Evolutionary conservation across 2,797 vertebrate species (phyloP).

Genomic region (Sternarchorhynchus goeldii): DNA sequence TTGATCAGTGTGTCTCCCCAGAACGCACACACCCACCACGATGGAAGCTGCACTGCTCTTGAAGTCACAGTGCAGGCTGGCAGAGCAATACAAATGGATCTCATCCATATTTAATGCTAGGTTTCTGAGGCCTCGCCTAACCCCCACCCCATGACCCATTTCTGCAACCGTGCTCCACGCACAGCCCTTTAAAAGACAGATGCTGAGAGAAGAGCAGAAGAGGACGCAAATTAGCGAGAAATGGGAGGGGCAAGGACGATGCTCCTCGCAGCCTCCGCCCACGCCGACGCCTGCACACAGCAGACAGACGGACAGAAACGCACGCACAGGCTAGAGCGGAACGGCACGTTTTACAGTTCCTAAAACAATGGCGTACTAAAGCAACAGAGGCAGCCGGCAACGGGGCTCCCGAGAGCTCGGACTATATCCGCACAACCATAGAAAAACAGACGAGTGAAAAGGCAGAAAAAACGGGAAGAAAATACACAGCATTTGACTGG

Average conservation of each 20-base stretch:
- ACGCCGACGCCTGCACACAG: constrained; percentile 6
- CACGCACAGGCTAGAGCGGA: background rate
- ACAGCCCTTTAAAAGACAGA: constrained; percentile 30
- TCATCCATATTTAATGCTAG: constrained; percentile 71
- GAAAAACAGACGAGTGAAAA: constrained; percentile 15
- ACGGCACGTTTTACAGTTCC: constrained; percentile 24
- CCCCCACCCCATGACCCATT: constrained; percentile 71
- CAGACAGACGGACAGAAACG: background rate
- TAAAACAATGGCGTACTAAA: constrained; percentile 4
- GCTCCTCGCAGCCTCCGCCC: background rate
- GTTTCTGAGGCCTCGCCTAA: constrained; percentile 67
- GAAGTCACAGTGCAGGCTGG: constrained; percentile 56
- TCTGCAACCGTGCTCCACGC: constrained; percentile 65
- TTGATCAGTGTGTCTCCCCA: background rate
- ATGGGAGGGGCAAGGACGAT: constrained; percentile 54
- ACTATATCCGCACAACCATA: background rate
- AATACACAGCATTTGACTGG: constrained; percentile 17
- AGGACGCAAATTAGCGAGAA: constrained; percentile 62
- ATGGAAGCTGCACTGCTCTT: constrained; percentile 33
- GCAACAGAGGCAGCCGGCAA: background rate
- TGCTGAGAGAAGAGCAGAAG: constrained; percentile 60
- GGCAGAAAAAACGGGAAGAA: constrained; percentile 44
- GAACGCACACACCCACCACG: background rate
- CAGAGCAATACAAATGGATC: constrained; percentile 59
- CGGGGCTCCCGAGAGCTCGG: background rate